A percentile compares a stretch with the other conserved stretches of the same genome.
These are phyloP conservation scores for Sigmodon hispidus DNA, from an alignment of 2,113 vertebrate genomes.

Conservation along the genomic window DNA sequence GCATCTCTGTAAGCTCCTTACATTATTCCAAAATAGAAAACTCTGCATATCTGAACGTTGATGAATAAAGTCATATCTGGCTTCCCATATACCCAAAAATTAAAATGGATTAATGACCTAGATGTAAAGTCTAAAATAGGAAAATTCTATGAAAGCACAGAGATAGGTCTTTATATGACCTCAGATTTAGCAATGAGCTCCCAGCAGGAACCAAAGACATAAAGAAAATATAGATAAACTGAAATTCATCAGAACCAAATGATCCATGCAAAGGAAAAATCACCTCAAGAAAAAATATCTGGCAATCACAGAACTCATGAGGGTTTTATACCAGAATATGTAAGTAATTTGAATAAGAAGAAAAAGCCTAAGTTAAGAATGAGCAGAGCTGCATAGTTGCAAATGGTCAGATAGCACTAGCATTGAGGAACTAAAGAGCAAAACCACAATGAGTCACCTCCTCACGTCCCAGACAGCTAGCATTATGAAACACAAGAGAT, in stretches of 20 bases:
- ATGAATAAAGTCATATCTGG: neutral
- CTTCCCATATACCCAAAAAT: constrained; percentile 2
- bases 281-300: neutral
- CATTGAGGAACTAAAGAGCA: constrained; percentile 23
- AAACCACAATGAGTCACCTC: neutral
- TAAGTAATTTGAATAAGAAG: constrained; percentile 1
- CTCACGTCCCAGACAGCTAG: neutral
- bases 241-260: constrained; percentile 10
- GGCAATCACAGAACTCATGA: neutral
- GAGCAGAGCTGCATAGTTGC: neutral
- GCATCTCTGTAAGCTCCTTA: constrained; percentile 17
- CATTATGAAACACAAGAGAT: neutral
- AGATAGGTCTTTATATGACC: neutral
- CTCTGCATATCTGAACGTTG: neutral
- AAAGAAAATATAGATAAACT: neutral
- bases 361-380: constrained; percentile 16
- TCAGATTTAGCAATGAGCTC: neutral
- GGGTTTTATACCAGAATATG: neutral
- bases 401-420: neutral
- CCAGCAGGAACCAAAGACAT: neutral
- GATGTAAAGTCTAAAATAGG: neutral
- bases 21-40: constrained; percentile 14
- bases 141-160: neutral
- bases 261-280: neutral
- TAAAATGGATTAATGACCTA: constrained; percentile 9